Evolutionary conservation across 2,888 invertebrate genomes (phyloP), one percentile per base, ranked within the genome.

Genomic region (Bursaphelenchus okinawaensis): DNA sequence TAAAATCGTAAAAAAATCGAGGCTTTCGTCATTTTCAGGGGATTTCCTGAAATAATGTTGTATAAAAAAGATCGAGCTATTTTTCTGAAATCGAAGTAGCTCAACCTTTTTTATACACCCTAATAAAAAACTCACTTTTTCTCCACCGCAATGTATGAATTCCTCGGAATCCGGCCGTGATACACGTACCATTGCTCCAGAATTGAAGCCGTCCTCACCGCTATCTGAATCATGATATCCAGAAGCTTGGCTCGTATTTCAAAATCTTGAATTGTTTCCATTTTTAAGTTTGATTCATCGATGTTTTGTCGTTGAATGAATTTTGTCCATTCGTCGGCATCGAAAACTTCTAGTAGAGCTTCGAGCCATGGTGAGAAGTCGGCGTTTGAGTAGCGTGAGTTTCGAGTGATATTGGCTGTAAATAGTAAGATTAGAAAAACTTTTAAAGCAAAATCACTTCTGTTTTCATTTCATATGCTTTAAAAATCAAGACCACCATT

Each of bases 191-290:
- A 75, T 52, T 79, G 79, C 16, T 75, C 71, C 16, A 73, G 55
- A 16, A 78, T 66, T 12, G 71, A 71, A 20, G 69, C 55, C 0
- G 79, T 76, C 24, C 71, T 65, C 0, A 75, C 71, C 56, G 69
- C 75, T 28, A 81, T 58, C 55, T 73, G 76, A n/a, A 77, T 64
- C 52, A 80, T 66, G 22, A 78, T 29, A 50, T 80, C 80, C 7
- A 79, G 61, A 2, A 74, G 57, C 16, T 70, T 65, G 0, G 75
- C 65, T 23, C 78, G 65, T 1, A 78, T 71, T 1, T 73, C 70
- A n/a, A 79, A 71, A 52, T 79, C 79, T 6, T 57, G 7, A 50
- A 29, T 62, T 2, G 20, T 54, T 6, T 54, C 51, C 3, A 64
- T 19, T 24, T n/a, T n/a, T 12, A 19, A 19, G 52, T 60, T 12